These are phyloP conservation scores for Phoxinus phoxinus DNA, from an alignment of 2,113 vertebrate genomes.

Conservation along the genomic window DNA sequence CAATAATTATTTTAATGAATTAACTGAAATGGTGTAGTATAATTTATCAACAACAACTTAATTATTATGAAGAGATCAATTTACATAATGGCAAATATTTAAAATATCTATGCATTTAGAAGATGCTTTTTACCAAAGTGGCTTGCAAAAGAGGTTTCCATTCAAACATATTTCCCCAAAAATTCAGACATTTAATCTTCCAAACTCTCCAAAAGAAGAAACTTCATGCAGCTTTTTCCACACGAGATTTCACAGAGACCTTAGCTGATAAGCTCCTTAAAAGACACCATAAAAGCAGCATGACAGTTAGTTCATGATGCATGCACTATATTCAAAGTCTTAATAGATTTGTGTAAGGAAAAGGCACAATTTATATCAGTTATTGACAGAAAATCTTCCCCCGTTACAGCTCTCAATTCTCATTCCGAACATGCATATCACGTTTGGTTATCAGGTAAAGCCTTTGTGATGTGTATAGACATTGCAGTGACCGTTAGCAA, in stretches of 20 bases:
- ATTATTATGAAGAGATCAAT: not conserved
- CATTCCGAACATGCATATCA: not conserved
- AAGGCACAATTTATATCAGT: not conserved
- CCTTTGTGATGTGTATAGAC: not conserved
- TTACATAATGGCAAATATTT: not conserved
- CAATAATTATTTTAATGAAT: slow-evolving; percentile 36
- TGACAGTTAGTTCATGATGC: not conserved
- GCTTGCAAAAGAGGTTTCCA: not conserved
- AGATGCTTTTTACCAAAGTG: not conserved
- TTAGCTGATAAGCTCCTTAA: not conserved
- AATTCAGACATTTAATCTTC: no score
- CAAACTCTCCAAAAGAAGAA: not conserved
- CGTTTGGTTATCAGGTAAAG: slow-evolving; percentile 1
- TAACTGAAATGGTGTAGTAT: slow-evolving; percentile 2
- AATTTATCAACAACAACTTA: not conserved
- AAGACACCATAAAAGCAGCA: not conserved
- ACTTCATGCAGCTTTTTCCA: not conserved
- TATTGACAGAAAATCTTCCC: not conserved
- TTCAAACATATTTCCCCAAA: not conserved
- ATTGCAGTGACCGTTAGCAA: slow-evolving; percentile 1
- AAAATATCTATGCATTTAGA: not conserved
- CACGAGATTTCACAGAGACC: not conserved
- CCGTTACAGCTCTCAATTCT: not conserved
- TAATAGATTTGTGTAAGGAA: not conserved
- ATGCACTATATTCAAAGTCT: not conserved